Percentiles rank a stretch among this genome's conserved stretches.
These are phyloP conservation scores for Dromas ardeola DNA, from an alignment of 2,113 vertebrate species.

Conservation along the genomic window DNA sequence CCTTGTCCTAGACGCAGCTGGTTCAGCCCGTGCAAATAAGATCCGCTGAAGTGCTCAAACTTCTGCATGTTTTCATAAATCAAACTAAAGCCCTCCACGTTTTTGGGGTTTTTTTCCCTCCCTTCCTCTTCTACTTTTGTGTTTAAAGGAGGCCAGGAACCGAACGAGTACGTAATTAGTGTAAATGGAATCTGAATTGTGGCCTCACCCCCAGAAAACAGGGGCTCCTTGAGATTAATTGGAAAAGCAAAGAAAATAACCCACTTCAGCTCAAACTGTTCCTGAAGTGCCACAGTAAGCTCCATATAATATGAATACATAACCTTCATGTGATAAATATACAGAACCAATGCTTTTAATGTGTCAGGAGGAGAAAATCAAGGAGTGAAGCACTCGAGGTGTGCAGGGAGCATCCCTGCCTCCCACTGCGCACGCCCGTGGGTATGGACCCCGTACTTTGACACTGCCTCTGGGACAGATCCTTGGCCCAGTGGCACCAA, in stretches of 20 bases:
- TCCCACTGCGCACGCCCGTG: rapidly evolving
- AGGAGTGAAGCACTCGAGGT: background rate
- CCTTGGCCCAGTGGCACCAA: background rate
- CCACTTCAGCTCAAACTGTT: slow-evolving; percentile 8
- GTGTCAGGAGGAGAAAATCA: background rate
- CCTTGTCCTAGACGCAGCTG: background rate
- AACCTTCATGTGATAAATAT: background rate
- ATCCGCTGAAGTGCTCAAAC: slow-evolving; percentile 19
- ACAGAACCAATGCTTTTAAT: background rate
- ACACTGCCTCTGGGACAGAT: background rate
- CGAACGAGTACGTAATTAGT: background rate
- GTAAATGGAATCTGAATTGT: slow-evolving; percentile 23
- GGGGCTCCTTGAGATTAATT: slow-evolving; percentile 35
- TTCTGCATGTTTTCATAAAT: slow-evolving; percentile 29
- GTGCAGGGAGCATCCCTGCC: background rate
- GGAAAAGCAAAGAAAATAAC: slow-evolving; percentile 47
- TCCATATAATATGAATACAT: background rate
- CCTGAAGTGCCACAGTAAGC: background rate
- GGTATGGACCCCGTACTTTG: rapidly evolving
- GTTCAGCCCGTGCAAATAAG: background rate
- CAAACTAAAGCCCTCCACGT: background rate
- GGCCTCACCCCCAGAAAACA: background rate
- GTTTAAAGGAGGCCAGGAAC: background rate
- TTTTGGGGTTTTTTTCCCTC: background rate
- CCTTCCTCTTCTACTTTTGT: background rate